Evolutionary conservation across 2,113 vertebrate species (phyloP).

Genomic region (Perca fluviatilis): DNA sequence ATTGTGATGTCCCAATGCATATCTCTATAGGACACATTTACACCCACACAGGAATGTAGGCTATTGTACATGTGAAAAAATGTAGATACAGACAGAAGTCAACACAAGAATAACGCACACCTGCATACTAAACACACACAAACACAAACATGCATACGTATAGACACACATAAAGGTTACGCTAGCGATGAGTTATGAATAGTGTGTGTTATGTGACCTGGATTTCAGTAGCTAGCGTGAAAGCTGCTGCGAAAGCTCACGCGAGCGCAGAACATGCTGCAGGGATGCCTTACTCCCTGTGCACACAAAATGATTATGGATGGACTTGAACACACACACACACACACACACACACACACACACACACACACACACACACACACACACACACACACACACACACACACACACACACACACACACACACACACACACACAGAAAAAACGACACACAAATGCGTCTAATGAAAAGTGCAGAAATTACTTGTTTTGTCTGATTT

Average conservation of each 20-base stretch:
- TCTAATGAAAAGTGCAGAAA: constrained; percentile 29
- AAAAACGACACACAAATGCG: constrained; percentile 8
- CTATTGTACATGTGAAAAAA: not conserved
- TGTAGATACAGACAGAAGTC: not conserved
- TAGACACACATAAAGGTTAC: constrained; percentile 25
- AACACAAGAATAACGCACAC: not conserved
- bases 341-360: not conserved
- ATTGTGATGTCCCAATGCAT: not conserved
- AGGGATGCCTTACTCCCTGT: constrained; percentile 54
- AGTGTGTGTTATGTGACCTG: constrained; percentile 70
- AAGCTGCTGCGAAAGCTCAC: constrained; percentile 66
- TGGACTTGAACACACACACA: not conserved
- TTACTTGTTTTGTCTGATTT: constrained; percentile 23
- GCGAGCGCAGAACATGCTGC: constrained; percentile 66
- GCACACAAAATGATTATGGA: constrained; percentile 26
- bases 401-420: not conserved
- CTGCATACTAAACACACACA: not conserved
- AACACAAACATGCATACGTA: not conserved
- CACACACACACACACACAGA: not conserved
- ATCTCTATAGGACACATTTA: not conserved
- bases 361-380: not conserved
- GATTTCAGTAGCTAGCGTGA: constrained; percentile 70
- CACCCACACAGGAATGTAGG: not conserved
- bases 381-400: not conserved
- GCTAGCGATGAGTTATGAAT: constrained; percentile 27